These are phyloP conservation scores for Liposcelis brunnea DNA, from an alignment of 2,888 invertebrate species.

Conservation along the genomic window DNA sequence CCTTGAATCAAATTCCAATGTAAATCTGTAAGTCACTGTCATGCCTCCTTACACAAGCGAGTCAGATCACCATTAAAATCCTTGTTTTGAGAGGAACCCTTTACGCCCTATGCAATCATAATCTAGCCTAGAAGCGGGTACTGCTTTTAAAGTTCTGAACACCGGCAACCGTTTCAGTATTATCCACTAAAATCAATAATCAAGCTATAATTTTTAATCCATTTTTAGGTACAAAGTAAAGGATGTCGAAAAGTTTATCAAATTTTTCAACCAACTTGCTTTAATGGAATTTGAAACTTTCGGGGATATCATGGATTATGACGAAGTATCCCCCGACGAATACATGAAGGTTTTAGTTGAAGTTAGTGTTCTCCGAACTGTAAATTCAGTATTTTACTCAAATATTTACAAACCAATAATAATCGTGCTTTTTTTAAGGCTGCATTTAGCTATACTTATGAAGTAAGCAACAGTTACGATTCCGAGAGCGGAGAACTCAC, in stretches of 20 bases:
- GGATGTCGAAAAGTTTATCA: constrained; percentile 17
- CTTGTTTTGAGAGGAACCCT: no score
- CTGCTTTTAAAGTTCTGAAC: no score
- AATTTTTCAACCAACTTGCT: constrained; percentile 19
- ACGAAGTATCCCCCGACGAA: constrained; percentile 16
- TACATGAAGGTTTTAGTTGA: constrained; percentile 18
- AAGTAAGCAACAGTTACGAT: background rate
- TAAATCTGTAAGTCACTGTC: no score
- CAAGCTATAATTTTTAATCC: background rate
- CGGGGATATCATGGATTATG: constrained; percentile 15
- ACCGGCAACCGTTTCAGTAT: no score
- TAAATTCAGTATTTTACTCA: no score
- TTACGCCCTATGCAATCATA: no score
- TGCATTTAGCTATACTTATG: background rate
- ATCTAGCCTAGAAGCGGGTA: no score
- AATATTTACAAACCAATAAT: no score
- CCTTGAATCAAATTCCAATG: no score
- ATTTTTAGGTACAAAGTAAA: constrained; percentile 18
- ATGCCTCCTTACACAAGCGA: no score
- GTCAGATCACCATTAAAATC: no score
- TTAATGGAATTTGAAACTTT: constrained; percentile 17
- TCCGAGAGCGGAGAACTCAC: constrained; percentile 9
- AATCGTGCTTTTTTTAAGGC: background rate
- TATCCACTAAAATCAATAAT: no score
- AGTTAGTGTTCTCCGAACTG: background rate